phyloP scores from a whole-genome alignment of 2,888 invertebrate species.

The Autographa gamma region DNA sequence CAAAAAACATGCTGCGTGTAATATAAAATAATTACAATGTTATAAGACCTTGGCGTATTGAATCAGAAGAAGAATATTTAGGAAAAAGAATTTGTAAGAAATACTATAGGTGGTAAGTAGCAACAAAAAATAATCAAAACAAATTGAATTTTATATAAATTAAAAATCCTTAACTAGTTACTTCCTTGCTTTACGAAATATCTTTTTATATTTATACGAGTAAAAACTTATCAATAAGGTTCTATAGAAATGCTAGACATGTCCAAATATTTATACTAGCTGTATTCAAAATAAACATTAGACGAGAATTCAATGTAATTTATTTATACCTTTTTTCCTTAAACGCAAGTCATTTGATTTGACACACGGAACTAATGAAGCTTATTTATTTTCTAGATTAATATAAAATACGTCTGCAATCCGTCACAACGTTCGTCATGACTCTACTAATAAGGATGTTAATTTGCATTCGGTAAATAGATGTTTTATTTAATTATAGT shows the following conservation, averaged over 20 bases:
- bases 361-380: slow-evolving; percentile 4
- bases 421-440: slow-evolving; percentile 14
- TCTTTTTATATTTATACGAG: neutral
- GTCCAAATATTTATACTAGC: neutral
- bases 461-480: slow-evolving; percentile 26
- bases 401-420: slow-evolving; percentile 34
- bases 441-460: slow-evolving; percentile 34
- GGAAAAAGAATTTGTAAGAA: neutral
- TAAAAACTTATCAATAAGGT: neutral
- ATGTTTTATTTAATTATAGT: neutral
- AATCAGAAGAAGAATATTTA: neutral
- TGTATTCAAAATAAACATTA: neutral
- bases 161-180: neutral
- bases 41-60: neutral
- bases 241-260: neutral
- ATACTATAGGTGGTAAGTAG: no score
- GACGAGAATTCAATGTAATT: neutral
- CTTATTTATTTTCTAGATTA: slow-evolving; percentile 13
- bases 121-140: neutral
- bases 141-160: neutral
- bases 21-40: neutral
- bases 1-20: neutral
- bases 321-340: slow-evolving; percentile 7
- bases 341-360: slow-evolving; percentile 16
- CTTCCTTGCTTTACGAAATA: neutral